Base-by-base conservation (phyloP, 2,113 vertebrate genomes). In the Lynx canadensis region DNA sequence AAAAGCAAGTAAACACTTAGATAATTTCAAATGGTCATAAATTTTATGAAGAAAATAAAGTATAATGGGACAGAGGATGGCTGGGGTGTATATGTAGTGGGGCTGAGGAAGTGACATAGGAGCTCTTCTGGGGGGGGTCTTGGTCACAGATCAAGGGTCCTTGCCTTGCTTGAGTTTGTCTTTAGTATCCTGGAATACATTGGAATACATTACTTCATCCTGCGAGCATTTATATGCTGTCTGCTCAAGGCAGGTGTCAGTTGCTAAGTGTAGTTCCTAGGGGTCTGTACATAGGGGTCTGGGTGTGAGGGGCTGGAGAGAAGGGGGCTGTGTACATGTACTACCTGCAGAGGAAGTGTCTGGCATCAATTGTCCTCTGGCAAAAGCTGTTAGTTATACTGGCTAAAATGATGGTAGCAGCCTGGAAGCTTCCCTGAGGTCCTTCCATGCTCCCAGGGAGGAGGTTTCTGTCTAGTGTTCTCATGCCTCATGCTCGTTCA, bases 1-100 rank as follows among this genome's bases (percentile, higher is more conserved):
- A 79, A 83, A 91, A 87, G 68, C 33, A 48, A 65, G 29, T 48
- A 68, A 86, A 86, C 12, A 71, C 21, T 79, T 68, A 86, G 80
- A 68, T 89, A 50, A 79, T 74, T 88, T 94, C 76, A 92, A 23
- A 89, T 94, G 87, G 52, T 85, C 60, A 79, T 85, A 55, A 69
- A 41, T 81, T 25, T 38, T 94, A 11, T 82, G 41, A 89, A 89
- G 76, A 95, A 81, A 94, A 94, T 85, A 92, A 92, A 80, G 38
- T 48, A 29, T 36, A 65, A 48, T 85, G 69, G 29, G 33, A 63
- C 52, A 73, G 52, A 89, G 33, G 78, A 81, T 95, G 71, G 60
- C 10, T 82, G 33, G 41, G 10, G 6, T 69, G 4, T 94, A 0
- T 84, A 41, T 86, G 50, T 87, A 18, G 3, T 3, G 27, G 21